Evolutionary conservation across 1,140 invertebrate genomes (phyloP), one percentile per base, ranked within the genome.

Genomic region (Ips typographus): DNA sequence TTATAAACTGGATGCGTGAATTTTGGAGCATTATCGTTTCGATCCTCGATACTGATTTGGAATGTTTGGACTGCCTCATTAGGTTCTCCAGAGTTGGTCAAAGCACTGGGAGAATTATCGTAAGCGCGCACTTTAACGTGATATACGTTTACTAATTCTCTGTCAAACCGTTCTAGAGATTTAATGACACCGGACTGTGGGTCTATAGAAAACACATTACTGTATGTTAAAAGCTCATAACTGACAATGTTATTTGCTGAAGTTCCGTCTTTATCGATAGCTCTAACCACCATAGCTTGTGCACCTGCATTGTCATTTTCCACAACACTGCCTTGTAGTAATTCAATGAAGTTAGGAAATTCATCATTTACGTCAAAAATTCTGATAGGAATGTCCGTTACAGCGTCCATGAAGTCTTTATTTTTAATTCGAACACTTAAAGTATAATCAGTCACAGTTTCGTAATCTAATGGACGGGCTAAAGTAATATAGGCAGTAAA

Each of bases 341-440:
- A 85, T 80, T 93, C 90, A 5, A 85, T 89, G 77, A 95, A 95
- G 68, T 87, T 86, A 0, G 94, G 94, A 72, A 93, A 91, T 75
- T 94, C 92, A 77, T 95, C 94, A 74, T 95, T 96, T 0, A 94
- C 93, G 75, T 95, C 94, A 75, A 87, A 82, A 1, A 94, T 84
- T 76, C 89, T 85, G 38, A 95, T 90, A 65, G 88, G 87, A 52
- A 68, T 85, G 51, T 87, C 85, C 2, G 89, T 91, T 82, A 93
- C 91, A 4, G 90, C 87, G 4, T 88, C 90, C 75, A 94, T 80
- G 75, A 88, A 88, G 76, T 89, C 90, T 75, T 92, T 92, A 79
- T 96, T 95, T 82, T 89, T 82, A 64, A 92, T 92, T 73, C 90
- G 85, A 71, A 96, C 88, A 44, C 92, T 93, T 36, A 96, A 82